Conservation (phyloP, 2,888 invertebrate species). For the Eupithecia tripunctaria region DNA sequence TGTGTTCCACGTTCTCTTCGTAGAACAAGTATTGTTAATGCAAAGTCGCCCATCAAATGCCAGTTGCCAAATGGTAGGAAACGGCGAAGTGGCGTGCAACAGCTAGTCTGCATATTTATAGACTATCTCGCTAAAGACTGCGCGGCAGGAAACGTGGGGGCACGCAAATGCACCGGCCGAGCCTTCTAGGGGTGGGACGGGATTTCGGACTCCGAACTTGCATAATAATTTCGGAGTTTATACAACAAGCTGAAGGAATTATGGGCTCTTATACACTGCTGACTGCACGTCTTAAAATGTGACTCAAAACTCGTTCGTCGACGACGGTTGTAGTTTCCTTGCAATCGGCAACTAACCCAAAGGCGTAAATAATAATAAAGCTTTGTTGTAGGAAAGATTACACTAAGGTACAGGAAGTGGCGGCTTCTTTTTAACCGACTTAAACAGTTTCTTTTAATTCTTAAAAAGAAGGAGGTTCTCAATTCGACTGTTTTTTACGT, state of each 20-base stretch:
- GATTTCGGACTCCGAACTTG: background rate
- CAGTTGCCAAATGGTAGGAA: slow-evolving; percentile 29
- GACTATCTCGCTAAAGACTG: slow-evolving; percentile 31
- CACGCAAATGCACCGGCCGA: slow-evolving; percentile 62
- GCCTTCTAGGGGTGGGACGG: slow-evolving; percentile 11
- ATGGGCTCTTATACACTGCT: too few relatives aligned
- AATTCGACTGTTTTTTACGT: too few relatives aligned
- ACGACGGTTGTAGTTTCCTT: too few relatives aligned
- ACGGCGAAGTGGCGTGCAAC: slow-evolving; percentile 29
- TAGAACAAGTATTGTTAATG: background rate
- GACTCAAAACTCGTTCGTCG: too few relatives aligned
- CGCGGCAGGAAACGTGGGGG: slow-evolving; percentile 52
- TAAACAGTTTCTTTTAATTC: too few relatives aligned
- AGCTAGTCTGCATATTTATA: slow-evolving; percentile 34
- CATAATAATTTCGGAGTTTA: background rate
- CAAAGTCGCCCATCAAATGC: slow-evolving; percentile 8
- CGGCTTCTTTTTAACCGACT: too few relatives aligned
- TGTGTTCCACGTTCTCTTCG: background rate
- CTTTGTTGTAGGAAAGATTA: too few relatives aligned
- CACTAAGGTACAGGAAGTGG: too few relatives aligned
- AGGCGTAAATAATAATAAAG: background rate
- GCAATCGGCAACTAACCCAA: too few relatives aligned
- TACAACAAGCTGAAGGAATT: background rate
- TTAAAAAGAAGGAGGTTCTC: too few relatives aligned
- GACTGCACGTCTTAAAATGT: too few relatives aligned